Percentiles rank a stretch among this genome's conserved stretches.
phyloP scores from a whole-genome alignment of 2,113 vertebrate genomes.

The Acrocephalus kingi region DNA sequence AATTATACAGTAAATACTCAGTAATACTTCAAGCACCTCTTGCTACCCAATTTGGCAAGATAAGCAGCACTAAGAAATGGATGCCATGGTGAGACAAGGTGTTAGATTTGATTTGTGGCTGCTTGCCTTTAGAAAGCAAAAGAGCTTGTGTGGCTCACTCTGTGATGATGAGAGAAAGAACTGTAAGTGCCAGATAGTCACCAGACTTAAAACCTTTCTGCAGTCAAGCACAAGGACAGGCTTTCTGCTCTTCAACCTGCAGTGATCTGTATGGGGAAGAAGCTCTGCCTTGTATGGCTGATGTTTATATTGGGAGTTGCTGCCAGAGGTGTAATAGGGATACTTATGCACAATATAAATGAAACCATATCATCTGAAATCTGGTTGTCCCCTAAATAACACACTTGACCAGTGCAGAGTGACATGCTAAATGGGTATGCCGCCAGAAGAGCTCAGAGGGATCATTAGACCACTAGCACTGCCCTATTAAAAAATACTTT shows the following conservation, averaged over 20 bases:
- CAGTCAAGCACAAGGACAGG: background rate
- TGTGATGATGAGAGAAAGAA: background rate
- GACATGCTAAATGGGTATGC: background rate
- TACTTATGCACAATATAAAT: background rate
- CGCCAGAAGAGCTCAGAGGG: background rate
- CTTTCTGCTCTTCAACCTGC: background rate
- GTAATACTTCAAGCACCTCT: conserved; percentile 43
- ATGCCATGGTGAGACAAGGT: background rate
- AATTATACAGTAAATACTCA: conserved; percentile 24
- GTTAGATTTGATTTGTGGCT: background rate
- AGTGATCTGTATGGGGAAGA: background rate
- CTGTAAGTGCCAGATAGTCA: background rate
- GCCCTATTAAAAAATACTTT: background rate
- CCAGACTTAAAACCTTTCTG: background rate
- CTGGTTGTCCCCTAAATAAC: background rate
- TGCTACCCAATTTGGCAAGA: background rate
- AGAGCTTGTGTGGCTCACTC: background rate
- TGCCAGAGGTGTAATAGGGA: background rate
- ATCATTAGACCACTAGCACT: background rate
- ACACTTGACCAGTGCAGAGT: background rate
- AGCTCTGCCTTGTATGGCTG: background rate
- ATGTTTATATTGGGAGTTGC: background rate
- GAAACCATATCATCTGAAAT: background rate
- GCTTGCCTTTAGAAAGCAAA: background rate
- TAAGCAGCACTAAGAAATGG: conserved; percentile 20